A percentile compares a stretch with the other conserved stretches of the same genome.
These are phyloP conservation scores for Pantherophis guttatus DNA, from an alignment of 2,113 vertebrate genomes.

Conservation along the genomic window DNA sequence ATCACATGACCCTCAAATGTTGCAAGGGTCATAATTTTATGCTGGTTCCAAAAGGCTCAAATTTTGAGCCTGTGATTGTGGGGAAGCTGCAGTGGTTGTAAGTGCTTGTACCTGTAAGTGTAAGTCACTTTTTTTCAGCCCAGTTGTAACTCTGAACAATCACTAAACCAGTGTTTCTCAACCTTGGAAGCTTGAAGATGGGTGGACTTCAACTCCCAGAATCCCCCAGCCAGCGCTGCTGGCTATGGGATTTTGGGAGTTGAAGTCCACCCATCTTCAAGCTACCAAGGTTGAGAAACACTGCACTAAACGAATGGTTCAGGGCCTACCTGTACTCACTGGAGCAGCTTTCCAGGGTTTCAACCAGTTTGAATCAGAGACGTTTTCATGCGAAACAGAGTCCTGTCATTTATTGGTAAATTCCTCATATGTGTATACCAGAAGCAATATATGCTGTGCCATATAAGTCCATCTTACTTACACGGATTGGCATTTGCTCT, in stretches of 20 bases:
- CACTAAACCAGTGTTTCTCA: no score
- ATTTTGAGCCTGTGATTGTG: not conserved
- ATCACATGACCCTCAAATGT: not conserved
- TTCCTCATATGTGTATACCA: not conserved
- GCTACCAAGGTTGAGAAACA: no score
- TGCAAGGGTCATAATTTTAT: not conserved
- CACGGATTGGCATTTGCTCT: not conserved
- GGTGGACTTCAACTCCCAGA: no score
- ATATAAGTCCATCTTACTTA: not conserved
- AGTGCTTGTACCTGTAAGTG: not conserved
- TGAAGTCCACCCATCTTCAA: no score
- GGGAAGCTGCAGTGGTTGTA: not conserved
- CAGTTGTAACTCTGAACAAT: not conserved
- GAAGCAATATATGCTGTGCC: not conserved
- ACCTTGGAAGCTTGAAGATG: no score
- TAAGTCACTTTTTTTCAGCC: not conserved
- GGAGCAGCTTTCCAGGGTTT: not conserved
- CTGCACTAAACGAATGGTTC: no score
- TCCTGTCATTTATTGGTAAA: not conserved
- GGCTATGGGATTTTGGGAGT: no score
- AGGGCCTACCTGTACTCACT: not conserved
- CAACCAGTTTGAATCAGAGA: not conserved
- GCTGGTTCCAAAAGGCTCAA: not conserved
- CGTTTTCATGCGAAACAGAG: not conserved
- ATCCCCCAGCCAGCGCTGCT: no score